These are phyloP conservation scores for Pogonocherus hispidulus DNA, from an alignment of 2,888 invertebrate genomes.

Conservation along the genomic window DNA sequence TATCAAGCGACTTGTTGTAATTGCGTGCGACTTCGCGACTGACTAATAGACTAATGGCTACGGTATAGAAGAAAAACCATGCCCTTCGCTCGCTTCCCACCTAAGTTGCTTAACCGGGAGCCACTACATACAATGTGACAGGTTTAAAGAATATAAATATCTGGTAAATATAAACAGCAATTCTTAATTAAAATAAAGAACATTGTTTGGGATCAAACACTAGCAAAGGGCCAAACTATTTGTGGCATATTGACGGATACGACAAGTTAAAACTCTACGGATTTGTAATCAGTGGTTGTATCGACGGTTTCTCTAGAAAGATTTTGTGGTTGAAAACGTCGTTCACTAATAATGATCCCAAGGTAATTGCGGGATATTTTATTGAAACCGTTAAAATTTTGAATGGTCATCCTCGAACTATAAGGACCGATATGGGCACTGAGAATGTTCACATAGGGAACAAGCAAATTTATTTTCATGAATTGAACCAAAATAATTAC, in stretches of 20 bases:
- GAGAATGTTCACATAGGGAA: conserved; percentile 20
- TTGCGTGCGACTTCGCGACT: too few species aligned
- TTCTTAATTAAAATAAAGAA: too few species aligned
- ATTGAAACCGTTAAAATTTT: not conserved
- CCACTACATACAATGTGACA: too few species aligned
- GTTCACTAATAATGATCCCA: not conserved
- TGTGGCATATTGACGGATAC: conserved; percentile 43
- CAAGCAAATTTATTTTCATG: not conserved
- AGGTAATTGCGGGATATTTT: not conserved
- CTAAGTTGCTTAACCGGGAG: too few species aligned
- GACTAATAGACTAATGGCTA: too few species aligned
- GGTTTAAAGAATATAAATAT: too few species aligned
- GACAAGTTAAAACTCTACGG: conserved; percentile 43
- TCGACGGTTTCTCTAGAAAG: conserved; percentile 36
- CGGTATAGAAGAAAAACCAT: too few species aligned
- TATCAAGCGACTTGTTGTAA: too few species aligned
- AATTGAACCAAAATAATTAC: not conserved
- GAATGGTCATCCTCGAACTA: not conserved
- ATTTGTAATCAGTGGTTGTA: conserved; percentile 44
- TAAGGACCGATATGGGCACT: conserved; percentile 28
- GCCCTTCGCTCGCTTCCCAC: too few species aligned
- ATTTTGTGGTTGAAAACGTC: not conserved
- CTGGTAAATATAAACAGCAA: too few species aligned
- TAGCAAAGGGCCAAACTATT: conserved; percentile 39
- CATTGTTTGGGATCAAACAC: too few species aligned